phyloP scores from a whole-genome alignment of 2,888 invertebrate species.

The Halictus quadricinctus region DNA sequence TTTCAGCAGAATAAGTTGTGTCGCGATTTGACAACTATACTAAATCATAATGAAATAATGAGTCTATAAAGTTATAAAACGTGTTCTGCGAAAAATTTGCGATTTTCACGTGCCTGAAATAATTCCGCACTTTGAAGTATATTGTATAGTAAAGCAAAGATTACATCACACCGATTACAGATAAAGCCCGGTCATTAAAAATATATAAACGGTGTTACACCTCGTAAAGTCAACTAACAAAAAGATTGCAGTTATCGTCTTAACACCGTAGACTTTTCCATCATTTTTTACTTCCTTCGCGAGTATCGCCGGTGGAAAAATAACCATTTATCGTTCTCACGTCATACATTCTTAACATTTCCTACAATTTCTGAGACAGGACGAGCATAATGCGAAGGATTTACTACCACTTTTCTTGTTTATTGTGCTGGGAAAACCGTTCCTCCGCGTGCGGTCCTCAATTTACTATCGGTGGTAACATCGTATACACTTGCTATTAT shows the following conservation, averaged over 20 bases:
- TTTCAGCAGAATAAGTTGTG: not conserved
- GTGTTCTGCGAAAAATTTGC: rapidly evolving
- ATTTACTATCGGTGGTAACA: not conserved
- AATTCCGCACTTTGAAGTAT: not conserved
- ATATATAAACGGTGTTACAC: not conserved
- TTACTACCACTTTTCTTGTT: not conserved
- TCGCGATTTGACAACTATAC: not conserved
- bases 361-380: not conserved
- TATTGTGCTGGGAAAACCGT: not conserved
- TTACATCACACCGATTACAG: not conserved
- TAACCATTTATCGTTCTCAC: not conserved
- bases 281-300: not conserved
- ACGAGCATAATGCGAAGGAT: not conserved
- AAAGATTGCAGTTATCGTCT: not conserved
- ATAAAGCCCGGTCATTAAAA: not conserved
- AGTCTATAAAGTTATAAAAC: not conserved
- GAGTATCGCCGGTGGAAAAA: not conserved
- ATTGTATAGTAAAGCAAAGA: not conserved
- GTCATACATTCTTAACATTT: not conserved
- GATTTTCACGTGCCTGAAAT: not conserved
- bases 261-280: not conserved
- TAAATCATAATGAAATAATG: not conserved
- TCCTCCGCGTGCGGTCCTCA: not conserved
- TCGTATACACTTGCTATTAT: not conserved
- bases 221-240: not conserved